A percentile compares a stretch with the other conserved stretches of the same genome.
Conservation (phyloP, 2,113 vertebrate genomes). For the Oreochromis tanganicae region DNA sequence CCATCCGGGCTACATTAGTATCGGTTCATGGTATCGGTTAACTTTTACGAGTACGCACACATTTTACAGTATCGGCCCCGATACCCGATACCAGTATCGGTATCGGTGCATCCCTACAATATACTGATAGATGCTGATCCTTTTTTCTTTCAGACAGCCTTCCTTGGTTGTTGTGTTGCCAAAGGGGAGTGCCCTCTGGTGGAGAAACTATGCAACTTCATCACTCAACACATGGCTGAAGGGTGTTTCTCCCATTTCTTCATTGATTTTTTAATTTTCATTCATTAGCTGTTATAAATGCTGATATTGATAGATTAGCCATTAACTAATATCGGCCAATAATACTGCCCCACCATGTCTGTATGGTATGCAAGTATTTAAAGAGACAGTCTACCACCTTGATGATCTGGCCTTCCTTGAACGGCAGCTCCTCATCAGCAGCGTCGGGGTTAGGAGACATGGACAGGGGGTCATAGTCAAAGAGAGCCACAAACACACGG, state of each 20-base stretch:
- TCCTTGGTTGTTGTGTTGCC: neutral
- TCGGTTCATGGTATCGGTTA: too few species aligned
- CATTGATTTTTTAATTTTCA: neutral
- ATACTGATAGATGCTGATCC: neutral
- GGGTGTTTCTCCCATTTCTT: neutral
- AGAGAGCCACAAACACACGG: slow-evolving; percentile 92
- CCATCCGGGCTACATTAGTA: too few species aligned
- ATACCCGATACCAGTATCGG: too few species aligned
- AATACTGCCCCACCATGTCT: neutral
- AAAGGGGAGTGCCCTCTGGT: neutral
- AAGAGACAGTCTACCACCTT: slow-evolving; percentile 76
- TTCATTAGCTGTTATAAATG: neutral
- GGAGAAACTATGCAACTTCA: neutral
- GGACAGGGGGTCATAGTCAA: slow-evolving; percentile 92
- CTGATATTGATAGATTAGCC: neutral
- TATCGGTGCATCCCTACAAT: too few species aligned
- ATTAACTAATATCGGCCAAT: neutral
- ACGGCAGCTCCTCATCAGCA: slow-evolving; percentile 91
- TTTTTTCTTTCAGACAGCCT: neutral
- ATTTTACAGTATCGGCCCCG: too few species aligned
- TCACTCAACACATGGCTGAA: neutral
- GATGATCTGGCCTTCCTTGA: slow-evolving; percentile 96
- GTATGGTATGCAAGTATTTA: neutral
- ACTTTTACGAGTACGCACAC: too few species aligned
- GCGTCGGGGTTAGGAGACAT: slow-evolving; percentile 98